These are phyloP conservation scores for Pachyrhynchus sulphureomaculatus DNA, from an alignment of 1,140 invertebrate genomes.

Conservation along the genomic window DNA sequence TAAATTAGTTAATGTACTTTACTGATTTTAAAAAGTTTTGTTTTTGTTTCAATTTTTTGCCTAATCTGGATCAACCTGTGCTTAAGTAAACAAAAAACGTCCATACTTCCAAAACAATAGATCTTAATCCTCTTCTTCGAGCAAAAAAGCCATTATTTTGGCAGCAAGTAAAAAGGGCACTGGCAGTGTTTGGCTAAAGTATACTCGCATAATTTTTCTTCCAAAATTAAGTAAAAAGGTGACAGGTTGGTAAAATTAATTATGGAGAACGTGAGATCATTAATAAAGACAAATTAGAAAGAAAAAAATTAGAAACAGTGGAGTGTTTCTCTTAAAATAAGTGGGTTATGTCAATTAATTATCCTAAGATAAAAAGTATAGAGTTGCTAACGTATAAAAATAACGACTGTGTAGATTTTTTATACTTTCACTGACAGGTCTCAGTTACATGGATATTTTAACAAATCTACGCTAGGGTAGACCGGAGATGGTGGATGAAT, in stretches of 20 bases:
- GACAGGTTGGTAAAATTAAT: conserved; percentile 23
- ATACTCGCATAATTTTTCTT: conserved; percentile 20
- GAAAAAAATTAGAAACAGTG: conserved; percentile 13
- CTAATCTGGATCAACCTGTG: too few species aligned
- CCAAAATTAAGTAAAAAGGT: conserved; percentile 19
- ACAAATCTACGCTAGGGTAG: too few species aligned
- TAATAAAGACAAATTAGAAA: conserved; percentile 25
- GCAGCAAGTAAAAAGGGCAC: conserved; percentile 7
- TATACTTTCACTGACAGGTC: too few species aligned
- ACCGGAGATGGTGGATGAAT: too few species aligned
- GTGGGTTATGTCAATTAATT: conserved; percentile 10
- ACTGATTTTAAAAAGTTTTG: too few species aligned
- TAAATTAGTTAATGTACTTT: too few species aligned
- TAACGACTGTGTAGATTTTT: too few species aligned
- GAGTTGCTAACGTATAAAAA: too few species aligned
- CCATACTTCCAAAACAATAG: conserved; percentile 1
- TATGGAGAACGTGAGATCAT: conserved; percentile 20
- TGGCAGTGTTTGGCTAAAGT: conserved; percentile 20
- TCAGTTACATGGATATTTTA: too few species aligned
- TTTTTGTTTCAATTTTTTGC: too few species aligned
- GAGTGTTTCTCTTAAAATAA: conserved; percentile 14
- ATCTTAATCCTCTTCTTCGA: not conserved
- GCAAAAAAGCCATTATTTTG: conserved; percentile 20
- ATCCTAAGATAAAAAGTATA: not conserved
- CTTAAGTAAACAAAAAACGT: too few species aligned